Percentiles rank a stretch among this genome's conserved stretches.
These are phyloP conservation scores for Pangasius mekongensis DNA, from an alignment of 2,797 vertebrate species.

Conservation along the genomic window DNA sequence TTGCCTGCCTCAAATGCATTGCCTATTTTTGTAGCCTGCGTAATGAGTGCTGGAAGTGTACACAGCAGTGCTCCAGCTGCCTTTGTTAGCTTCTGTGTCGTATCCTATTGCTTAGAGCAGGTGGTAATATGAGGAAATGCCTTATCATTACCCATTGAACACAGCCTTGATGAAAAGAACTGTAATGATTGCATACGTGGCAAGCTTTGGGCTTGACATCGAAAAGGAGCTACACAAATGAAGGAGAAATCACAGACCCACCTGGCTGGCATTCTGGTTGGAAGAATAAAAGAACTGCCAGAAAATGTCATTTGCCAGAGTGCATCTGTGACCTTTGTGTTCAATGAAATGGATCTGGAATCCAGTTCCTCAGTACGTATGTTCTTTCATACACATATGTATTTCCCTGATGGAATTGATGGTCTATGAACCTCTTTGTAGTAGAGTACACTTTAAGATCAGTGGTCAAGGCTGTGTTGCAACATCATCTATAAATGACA, in stretches of 20 bases:
- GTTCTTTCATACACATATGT: background rate
- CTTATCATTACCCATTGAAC: background rate
- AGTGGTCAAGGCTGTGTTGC: background rate
- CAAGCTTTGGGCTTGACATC: background rate
- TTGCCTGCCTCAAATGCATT: background rate
- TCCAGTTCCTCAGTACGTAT: background rate
- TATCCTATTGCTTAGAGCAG: background rate
- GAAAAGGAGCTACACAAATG: background rate
- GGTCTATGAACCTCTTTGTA: background rate
- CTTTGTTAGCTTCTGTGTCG: background rate
- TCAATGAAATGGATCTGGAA: background rate
- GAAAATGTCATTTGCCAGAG: background rate
- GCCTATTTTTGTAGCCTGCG: background rate
- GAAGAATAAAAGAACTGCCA: background rate
- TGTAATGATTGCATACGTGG: background rate
- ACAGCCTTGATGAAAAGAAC: background rate
- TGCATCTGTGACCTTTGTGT: background rate
- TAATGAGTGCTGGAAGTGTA: background rate
- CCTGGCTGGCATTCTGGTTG: background rate
- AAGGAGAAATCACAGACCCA: background rate
- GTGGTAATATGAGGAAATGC: background rate
- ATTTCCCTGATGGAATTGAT: background rate
- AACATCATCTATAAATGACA: too few relatives aligned
- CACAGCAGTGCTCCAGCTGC: background rate
- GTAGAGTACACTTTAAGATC: background rate